Base-by-base conservation (phyloP, 2,888 invertebrate genomes). In the Drosophila anomalipes region DNA sequence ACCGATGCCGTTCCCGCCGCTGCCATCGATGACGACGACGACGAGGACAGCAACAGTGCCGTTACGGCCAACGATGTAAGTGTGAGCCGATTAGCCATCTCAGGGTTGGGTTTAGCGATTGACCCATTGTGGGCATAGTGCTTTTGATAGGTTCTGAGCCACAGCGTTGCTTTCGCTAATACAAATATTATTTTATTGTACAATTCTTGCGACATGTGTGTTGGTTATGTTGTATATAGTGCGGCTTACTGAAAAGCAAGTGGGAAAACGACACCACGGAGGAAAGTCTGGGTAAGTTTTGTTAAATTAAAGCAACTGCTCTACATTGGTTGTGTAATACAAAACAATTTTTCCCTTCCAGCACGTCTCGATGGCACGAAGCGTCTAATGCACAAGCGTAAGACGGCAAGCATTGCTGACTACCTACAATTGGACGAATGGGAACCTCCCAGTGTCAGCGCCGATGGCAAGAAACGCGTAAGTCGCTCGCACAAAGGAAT, bases 331-430 rank as follows among this genome's bases (percentile, higher is more conserved):
- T 32, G 14, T 26, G 26, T 52, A 35, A 69, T 32, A 14, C 9
- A 2, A 39, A 33, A 14, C 19, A 12, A 33, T 41, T 33, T 12
- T 26, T 3, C 93, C 93, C 94, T 94, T 95, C 95, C 32, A 98
- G 99, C 98, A 90, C 97, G 98, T 75, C 95, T 99, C 93, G 99
- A 99, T 94, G 99, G 99, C 76, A 96, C 97, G 84, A 96, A 96
- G 92, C 96, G 79, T 0, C 44, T 96, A 60, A 94, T 96, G 73
- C 95, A 96, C 73, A 93, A 91, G 76, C 91, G 92, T 30, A 91
- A 86, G 37, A 82, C 90, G 3, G 94, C 95, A 90, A 97, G 98
- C 70, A 97, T 99, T 96, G 97, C 98, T 92, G 98, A 98, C 93
- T 99, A 97, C 95, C 95, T 99, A 77, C 97, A 98, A 94, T 80